Conservation (phyloP, 2,113 vertebrate species). For the Phaethornis superciliosus region DNA sequence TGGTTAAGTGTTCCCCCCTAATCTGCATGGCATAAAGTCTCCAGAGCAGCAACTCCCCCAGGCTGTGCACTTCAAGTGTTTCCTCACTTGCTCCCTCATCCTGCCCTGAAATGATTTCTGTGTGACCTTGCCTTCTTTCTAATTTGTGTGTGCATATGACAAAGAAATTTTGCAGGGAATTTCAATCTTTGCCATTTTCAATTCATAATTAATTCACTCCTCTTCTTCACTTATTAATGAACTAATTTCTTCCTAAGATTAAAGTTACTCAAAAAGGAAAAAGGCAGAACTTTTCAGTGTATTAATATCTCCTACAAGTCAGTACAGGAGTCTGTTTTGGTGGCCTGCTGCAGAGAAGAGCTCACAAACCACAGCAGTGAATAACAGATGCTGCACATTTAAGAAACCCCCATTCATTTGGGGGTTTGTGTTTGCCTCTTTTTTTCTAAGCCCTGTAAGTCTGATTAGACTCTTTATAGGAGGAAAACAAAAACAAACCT, state of each 20-base stretch:
- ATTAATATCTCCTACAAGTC: background rate
- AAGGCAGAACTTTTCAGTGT: background rate
- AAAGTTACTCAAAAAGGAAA: background rate
- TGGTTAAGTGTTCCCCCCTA: background rate
- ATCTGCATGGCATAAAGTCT: background rate
- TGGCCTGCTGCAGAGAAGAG: background rate
- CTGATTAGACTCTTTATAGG: background rate
- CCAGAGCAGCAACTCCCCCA: background rate
- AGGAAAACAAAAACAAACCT: background rate
- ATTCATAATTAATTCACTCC: slow-evolving; percentile 13
- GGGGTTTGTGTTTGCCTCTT: background rate
- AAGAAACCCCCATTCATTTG: background rate
- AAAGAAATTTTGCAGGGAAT: background rate
- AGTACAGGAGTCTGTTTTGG: background rate
- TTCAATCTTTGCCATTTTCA: slow-evolving; percentile 25
- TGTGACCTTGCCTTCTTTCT: background rate
- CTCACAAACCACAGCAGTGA: background rate
- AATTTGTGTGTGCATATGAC: background rate
- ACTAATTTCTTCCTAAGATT: slow-evolving; percentile 32
- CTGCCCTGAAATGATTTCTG: background rate
- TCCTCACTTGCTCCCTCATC: background rate
- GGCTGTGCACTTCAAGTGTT: background rate
- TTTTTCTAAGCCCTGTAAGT: background rate
- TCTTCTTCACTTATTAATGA: slow-evolving; percentile 46
- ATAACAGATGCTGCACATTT: background rate